A percentile compares a stretch with the other conserved stretches of the same genome.
Conservation (phyloP, 1,140 invertebrate species). For the Hyposmocoma kahamanoa region DNA sequence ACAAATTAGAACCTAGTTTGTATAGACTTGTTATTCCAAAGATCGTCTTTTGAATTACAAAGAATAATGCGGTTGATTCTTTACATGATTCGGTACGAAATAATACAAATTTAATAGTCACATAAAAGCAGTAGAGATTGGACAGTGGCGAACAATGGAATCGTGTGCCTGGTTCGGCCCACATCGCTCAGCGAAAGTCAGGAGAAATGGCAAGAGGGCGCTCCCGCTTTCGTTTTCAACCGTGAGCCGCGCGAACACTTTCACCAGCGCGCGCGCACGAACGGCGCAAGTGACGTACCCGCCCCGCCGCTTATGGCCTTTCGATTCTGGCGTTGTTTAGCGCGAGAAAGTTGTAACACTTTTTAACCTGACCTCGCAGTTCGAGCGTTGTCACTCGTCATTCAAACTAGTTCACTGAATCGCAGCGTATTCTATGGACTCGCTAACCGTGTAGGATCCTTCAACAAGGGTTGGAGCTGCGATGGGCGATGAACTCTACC, state of each 20-base stretch:
- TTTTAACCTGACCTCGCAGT: slow-evolving; percentile 67
- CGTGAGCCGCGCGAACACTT: slow-evolving; percentile 65
- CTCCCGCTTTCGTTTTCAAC: slow-evolving; percentile 72
- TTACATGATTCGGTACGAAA: too few relatives aligned
- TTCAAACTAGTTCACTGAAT: slow-evolving; percentile 62
- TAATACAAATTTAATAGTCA: too few relatives aligned
- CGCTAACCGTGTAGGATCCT: slow-evolving; percentile 19
- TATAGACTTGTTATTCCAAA: too few relatives aligned
- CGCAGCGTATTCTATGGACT: slow-evolving; percentile 29
- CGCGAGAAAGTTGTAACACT: slow-evolving; percentile 74
- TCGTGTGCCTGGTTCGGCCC: slow-evolving; percentile 59
- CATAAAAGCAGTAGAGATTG: slow-evolving; percentile 21
- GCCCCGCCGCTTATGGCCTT: slow-evolving; percentile 56
- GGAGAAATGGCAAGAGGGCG: slow-evolving; percentile 71
- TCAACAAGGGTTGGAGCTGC: slow-evolving; percentile 37
- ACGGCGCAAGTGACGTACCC: slow-evolving; percentile 47
- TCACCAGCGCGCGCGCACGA: slow-evolving; percentile 56
- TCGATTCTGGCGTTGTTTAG: slow-evolving; percentile 43
- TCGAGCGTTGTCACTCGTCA: slow-evolving; percentile 62
- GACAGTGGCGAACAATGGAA: slow-evolving; percentile 47
- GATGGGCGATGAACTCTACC: slow-evolving; percentile 63
- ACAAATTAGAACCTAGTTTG: too few relatives aligned
- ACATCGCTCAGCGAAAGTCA: slow-evolving; percentile 66
- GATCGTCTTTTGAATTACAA: too few relatives aligned
- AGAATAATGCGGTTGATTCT: too few relatives aligned